Conservation (phyloP, 2,888 invertebrate species). For the Xanthorhoe designata region DNA sequence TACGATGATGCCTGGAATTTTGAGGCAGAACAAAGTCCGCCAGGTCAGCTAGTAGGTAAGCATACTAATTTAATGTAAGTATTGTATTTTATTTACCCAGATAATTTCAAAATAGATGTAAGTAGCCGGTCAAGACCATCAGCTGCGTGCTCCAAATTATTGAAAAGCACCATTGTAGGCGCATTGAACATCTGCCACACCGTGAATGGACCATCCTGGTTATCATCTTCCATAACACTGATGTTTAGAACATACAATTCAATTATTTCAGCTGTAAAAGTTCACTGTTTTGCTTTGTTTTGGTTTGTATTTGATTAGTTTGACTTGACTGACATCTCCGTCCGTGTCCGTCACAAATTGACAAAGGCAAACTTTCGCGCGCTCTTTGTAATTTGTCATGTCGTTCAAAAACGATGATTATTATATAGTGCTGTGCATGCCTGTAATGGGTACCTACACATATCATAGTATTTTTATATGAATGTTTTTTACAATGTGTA, state of each 20-base stretch:
- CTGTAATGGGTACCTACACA: too few species aligned
- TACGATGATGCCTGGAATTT: too few species aligned
- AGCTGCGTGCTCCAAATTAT: constrained; percentile 83
- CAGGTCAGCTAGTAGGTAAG: too few species aligned
- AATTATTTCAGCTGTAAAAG: neutral
- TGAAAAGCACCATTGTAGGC: constrained; percentile 85
- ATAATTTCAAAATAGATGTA: constrained; percentile 86
- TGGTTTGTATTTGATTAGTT: neutral
- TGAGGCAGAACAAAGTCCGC: too few species aligned
- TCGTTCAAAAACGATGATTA: neutral
- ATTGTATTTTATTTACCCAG: constrained; percentile 61
- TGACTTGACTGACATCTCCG: neutral
- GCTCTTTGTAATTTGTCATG: too few species aligned
- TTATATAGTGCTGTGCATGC: too few species aligned
- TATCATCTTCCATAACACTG: constrained; percentile 73
- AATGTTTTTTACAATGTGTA: too few species aligned
- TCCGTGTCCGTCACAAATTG: neutral
- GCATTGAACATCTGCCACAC: constrained; percentile 88
- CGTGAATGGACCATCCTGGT: constrained; percentile 76
- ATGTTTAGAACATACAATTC: neutral
- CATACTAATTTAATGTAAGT: too few species aligned
- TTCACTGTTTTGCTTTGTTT: neutral
- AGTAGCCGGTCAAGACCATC: constrained; percentile 84
- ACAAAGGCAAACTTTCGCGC: neutral
- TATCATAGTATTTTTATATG: too few species aligned